Evolutionary conservation across 2,797 vertebrate genomes (phyloP).

Genomic region (Choloepus didactylus): DNA sequence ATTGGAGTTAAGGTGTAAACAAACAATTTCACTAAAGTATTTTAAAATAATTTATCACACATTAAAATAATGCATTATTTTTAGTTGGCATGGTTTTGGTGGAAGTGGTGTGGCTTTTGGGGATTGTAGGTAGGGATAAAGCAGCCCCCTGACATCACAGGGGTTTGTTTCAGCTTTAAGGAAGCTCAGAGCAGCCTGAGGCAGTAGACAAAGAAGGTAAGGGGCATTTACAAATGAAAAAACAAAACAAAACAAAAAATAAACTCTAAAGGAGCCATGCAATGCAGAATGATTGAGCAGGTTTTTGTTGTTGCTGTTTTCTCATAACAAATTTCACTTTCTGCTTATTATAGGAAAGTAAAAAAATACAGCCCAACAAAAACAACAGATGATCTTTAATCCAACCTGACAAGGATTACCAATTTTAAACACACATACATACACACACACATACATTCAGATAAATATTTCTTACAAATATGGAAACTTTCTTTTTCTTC

Average conservation of each 20-base stretch:
- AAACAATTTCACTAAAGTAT: neutral
- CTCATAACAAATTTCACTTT: conserved; percentile 18
- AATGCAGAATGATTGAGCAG: neutral
- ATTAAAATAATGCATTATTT: neutral
- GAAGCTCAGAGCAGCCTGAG: neutral
- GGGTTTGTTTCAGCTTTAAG: neutral
- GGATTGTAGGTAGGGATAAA: neutral
- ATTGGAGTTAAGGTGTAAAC: neutral
- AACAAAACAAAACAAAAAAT: neutral
- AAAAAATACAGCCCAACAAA: conserved; percentile 28
- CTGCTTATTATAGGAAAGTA: neutral
- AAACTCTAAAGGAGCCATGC: too few species aligned
- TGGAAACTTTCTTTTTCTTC: conserved; percentile 13
- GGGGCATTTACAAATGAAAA: neutral
- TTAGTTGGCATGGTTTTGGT: neutral
- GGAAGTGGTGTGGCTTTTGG: neutral
- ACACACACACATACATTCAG: neutral
- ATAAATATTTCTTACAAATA: neutral
- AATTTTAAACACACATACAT: neutral
- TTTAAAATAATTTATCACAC: neutral
- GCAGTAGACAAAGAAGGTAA: neutral
- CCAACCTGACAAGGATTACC: neutral
- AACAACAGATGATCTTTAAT: neutral
- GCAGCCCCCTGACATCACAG: neutral
- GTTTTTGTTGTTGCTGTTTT: neutral